phyloP scores from a whole-genome alignment of 2,113 vertebrate genomes.

The Jaculus jaculus region DNA sequence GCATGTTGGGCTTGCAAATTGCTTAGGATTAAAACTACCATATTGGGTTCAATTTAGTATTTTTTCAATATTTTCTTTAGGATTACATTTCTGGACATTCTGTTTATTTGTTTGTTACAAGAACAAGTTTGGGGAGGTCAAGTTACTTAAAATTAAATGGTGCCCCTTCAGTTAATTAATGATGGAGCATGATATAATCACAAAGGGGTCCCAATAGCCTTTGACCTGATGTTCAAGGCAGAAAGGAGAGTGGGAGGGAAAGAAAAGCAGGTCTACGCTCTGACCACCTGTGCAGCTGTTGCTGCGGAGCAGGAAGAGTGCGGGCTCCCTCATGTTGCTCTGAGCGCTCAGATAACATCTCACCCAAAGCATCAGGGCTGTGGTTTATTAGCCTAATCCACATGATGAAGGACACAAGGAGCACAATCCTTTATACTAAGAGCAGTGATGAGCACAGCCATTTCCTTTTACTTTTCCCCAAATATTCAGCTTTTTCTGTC shows the following conservation, averaged over 20 bases:
- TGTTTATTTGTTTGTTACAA: not conserved
- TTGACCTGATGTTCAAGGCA: not conserved
- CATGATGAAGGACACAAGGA: not conserved
- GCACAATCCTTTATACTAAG: not conserved
- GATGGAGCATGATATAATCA: not conserved
- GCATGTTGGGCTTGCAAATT: constrained; percentile 35
- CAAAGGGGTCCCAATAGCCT: not conserved
- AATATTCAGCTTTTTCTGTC: not conserved
- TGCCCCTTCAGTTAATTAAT: not conserved
- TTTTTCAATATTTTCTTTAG: constrained; percentile 53
- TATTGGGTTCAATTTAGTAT: constrained; percentile 30
- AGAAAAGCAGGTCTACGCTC: not conserved
- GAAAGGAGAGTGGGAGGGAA: not conserved
- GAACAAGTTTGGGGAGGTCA: not conserved
- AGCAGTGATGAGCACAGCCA: not conserved
- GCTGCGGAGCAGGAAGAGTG: fast-evolving
- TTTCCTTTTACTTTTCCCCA: not conserved
- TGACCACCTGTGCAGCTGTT: not conserved
- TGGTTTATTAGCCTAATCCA: not conserved
- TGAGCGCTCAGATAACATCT: not conserved
- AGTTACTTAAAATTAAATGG: constrained; percentile 1
- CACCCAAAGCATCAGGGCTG: not conserved
- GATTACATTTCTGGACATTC: not conserved
- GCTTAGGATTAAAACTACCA: constrained; percentile 56
- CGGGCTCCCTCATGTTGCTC: not conserved